These are phyloP conservation scores for Chelon labrosus DNA, from an alignment of 2,797 vertebrate genomes.

Conservation along the genomic window DNA sequence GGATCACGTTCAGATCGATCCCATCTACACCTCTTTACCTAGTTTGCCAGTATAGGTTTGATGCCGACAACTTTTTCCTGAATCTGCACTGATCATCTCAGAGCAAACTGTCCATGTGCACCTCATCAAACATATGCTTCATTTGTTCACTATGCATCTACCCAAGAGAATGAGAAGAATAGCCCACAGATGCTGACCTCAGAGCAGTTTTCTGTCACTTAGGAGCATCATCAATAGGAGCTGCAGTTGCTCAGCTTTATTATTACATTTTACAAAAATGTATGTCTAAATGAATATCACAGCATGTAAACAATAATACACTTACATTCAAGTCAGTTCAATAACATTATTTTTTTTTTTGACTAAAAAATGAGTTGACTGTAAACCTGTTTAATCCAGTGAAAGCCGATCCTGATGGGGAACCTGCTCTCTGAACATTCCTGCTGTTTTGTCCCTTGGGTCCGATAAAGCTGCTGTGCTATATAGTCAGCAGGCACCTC, in stretches of 20 bases:
- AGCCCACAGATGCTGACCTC: not conserved
- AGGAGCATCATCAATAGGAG: not conserved
- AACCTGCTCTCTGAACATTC: slow-evolving; percentile 7
- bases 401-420: slow-evolving; percentile 17
- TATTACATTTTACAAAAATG: not conserved
- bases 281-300: no score
- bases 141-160: no score
- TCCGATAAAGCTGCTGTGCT: slow-evolving; percentile 35
- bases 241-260: not conserved
- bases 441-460: slow-evolving; percentile 16
- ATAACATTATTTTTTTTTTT: not conserved
- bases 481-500: slow-evolving; percentile 32
- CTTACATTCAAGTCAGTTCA: not conserved
- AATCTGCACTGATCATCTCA: not conserved
- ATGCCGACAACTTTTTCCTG: no score
- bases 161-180: not conserved
- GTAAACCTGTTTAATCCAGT: not conserved
- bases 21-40: no score
- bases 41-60: no score
- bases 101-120: slow-evolving; percentile 5
- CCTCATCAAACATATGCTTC: slow-evolving; percentile 1
- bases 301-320: not conserved
- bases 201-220: not conserved
- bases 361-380: not conserved
- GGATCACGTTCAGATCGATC: no score